phyloP scores from a whole-genome alignment of 1,140 invertebrate species.

The Papilio glaucus region DNA sequence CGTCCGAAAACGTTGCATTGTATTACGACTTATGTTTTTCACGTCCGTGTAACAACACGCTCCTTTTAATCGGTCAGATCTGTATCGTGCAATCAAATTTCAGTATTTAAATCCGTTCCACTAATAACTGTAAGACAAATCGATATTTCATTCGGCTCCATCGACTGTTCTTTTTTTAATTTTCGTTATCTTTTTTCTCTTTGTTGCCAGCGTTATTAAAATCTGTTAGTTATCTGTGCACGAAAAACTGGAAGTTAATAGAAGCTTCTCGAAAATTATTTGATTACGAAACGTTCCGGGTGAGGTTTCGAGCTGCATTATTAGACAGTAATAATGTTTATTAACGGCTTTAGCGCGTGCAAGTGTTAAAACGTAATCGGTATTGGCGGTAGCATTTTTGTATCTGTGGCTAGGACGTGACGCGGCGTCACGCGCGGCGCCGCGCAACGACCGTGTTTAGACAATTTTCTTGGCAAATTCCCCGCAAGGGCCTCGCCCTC shows the following conservation, averaged over 20 bases:
- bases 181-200: neutral
- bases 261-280: constrained; percentile 2
- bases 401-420: constrained; percentile 19
- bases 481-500: constrained; percentile 57
- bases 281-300: neutral
- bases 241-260: neutral
- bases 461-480: constrained; percentile 75
- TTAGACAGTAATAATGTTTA: constrained; percentile 19
- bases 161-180: constrained; percentile 32
- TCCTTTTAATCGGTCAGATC: constrained; percentile 49
- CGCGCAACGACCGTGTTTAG: constrained; percentile 68
- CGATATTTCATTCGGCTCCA: constrained; percentile 1
- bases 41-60: constrained; percentile 30
- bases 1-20: constrained; percentile 60
- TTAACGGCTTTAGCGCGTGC: neutral
- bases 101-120: constrained; percentile 23
- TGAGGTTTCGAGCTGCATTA: constrained; percentile 1
- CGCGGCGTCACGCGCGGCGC: constrained; percentile 35
- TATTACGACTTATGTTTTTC: constrained; percentile 54
- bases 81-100: constrained; percentile 37
- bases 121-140: constrained; percentile 25
- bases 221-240: neutral
- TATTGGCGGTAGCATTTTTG: constrained; percentile 11
- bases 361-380: constrained; percentile 10
- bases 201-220: neutral